Evolutionary conservation across 2,888 invertebrate genomes (phyloP).

Genomic region (Caenorhabditis virilis): DNA sequence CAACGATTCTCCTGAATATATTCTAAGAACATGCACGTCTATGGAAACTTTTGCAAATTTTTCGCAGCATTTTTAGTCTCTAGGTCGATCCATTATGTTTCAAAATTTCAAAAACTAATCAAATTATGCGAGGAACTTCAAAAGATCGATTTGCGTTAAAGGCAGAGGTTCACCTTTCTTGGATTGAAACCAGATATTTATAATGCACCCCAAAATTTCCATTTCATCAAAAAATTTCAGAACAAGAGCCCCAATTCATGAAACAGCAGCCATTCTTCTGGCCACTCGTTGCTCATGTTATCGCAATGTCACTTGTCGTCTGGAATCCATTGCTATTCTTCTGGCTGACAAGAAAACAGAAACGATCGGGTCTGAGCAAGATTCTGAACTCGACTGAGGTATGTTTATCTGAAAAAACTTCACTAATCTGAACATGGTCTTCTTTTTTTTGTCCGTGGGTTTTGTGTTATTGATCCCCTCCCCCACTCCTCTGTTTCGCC

Average conservation of each 20-base stretch:
- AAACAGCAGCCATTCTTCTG: slow-evolving; percentile 63
- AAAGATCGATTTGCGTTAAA: no score
- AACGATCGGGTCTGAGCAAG: slow-evolving; percentile 57
- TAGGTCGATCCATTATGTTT: no score
- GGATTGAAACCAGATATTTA: no score
- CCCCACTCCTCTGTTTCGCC: not conserved
- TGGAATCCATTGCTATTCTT: slow-evolving; percentile 68
- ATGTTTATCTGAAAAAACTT: no score
- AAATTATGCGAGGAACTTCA: no score
- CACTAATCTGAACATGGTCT: not conserved
- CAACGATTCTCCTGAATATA: no score
- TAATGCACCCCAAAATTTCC: no score
- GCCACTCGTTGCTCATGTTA: slow-evolving; percentile 63
- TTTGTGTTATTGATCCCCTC: not conserved
- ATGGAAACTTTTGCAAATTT: no score
- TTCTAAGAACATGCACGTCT: no score
- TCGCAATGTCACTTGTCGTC: slow-evolving; percentile 67
- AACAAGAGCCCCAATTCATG: slow-evolving; percentile 58
- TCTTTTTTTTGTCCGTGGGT: not conserved
- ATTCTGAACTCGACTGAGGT: slow-evolving; percentile 65
- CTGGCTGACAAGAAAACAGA: slow-evolving; percentile 68
- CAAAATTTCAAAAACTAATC: no score
- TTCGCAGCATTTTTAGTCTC: no score
- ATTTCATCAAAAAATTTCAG: slow-evolving; percentile 34
- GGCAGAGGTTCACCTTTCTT: no score